Percentiles rank a stretch among this genome's conserved stretches.
Conservation (phyloP, 2,888 invertebrate species). For the Ferdinandea cuprea region DNA sequence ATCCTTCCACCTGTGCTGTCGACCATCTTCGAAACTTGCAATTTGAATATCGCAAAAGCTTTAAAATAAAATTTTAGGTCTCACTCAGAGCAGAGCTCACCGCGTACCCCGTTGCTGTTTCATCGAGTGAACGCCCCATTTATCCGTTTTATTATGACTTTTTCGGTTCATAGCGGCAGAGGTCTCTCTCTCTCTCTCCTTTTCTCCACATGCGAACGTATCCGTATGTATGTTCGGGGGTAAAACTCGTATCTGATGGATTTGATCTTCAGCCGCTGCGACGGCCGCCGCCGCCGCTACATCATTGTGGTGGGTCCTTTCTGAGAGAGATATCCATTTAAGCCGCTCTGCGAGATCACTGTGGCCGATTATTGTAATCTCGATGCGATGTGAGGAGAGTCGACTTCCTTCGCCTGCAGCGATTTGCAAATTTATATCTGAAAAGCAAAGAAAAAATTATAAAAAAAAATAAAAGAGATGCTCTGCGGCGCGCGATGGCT, state of each 20-base stretch:
- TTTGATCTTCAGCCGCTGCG: constrained; percentile 64
- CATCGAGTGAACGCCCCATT: constrained; percentile 71
- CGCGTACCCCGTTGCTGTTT: constrained; percentile 41
- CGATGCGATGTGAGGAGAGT: constrained; percentile 72
- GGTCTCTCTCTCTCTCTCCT: constrained; percentile 34
- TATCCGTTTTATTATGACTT: constrained; percentile 53
- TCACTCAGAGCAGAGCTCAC: constrained; percentile 40
- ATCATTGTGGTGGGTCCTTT: constrained; percentile 74
- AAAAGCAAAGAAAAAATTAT: constrained; percentile 14
- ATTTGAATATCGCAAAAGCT: constrained; percentile 63
- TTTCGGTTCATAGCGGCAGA: constrained; percentile 33
- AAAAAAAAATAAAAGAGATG: constrained; percentile 7
- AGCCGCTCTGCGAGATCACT: constrained; percentile 68
- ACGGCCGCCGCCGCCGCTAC: constrained; percentile 21
- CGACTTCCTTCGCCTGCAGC: constrained; percentile 73
- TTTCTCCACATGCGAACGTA: constrained; percentile 39
- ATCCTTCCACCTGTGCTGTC: constrained; percentile 37
- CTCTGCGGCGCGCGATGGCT: constrained; percentile 50
- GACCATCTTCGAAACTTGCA: constrained; percentile 36
- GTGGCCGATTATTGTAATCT: constrained; percentile 71
- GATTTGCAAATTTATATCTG: constrained; percentile 68
- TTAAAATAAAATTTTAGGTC: constrained; percentile 57
- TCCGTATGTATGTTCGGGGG: constrained; percentile 7
- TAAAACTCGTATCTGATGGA: constrained; percentile 71
- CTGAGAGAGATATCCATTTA: constrained; percentile 71